Evolutionary conservation across 2,888 invertebrate species (phyloP), one percentile per base, ranked within the genome.

Genomic region (Nysson spinosus): DNA sequence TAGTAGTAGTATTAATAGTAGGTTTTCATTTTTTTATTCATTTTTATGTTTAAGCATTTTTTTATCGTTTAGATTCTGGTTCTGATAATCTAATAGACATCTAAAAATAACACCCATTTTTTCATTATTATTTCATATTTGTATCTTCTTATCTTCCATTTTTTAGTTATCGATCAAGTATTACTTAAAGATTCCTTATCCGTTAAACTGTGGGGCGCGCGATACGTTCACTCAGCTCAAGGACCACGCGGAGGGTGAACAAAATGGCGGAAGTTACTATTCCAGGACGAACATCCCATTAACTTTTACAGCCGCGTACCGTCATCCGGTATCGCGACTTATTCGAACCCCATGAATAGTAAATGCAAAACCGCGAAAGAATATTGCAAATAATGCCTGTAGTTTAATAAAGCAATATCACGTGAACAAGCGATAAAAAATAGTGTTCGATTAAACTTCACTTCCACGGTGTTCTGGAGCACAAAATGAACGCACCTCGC

Each of bases 51-150:
- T 77, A 73, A 73, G 72, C 63, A 74, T 80, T 80, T 77, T 80
- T 79, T 76, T 82, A 87, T 87, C 87, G 87, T 85, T 89, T 80
- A 88, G 89, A 88, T 80, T 83, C 81, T 84, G 83, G 77, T 84
- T 86, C 81, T 82, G 83, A 83, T 85, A 85, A 85, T 86, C 85
- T 87, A 87, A 87, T 83, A 86, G 84, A 87, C 85, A 86, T 87
- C 86, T 87, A 87, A 87, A 87, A 87, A 86, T 87, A 87, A 87
- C 86, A 87, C 82, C 84, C 83, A 86, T 84, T 84, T 85, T 77
- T 79, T 80, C 74, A 80, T 80, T 82, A 81, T 83, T 83, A 83
- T 75, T 84, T 82, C 74, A 77, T 83, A 83, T 82, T 84, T 82
- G 79, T 83, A 80, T 79, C 44, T 66, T 51, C 42, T 57, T 61